phyloP scores from a whole-genome alignment of 2,888 invertebrate genomes.

The Teleiodes luculella region DNA sequence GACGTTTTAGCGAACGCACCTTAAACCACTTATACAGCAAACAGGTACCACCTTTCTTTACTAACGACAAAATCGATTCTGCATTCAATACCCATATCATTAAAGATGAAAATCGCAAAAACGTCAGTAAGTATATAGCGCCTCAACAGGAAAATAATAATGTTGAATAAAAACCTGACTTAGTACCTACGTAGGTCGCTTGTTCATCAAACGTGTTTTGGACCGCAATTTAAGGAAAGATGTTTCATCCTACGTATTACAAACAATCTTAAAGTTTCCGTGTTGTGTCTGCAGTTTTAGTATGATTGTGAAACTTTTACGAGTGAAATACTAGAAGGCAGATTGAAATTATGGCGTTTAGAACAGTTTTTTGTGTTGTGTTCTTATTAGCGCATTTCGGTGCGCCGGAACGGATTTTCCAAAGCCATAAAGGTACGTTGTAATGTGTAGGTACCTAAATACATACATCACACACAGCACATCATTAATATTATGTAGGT shows the following conservation, averaged over 20 bases:
- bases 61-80: no score
- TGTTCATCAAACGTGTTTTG: constrained; percentile 4
- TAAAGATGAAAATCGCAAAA: no score
- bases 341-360: neutral
- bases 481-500: neutral
- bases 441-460: no score
- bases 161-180: neutral
- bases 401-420: neutral
- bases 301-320: neutral
- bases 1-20: no score
- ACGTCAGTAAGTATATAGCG: no score
- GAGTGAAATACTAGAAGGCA: no score
- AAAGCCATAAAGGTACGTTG: neutral
- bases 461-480: no score
- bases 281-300: neutral
- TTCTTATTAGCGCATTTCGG: neutral
- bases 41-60: no score
- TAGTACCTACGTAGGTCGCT: constrained; percentile 2
- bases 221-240: constrained; percentile 1
- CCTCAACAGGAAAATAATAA: neutral
- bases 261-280: neutral
- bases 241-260: neutral
- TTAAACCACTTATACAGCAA: no score
- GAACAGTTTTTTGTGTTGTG: neutral
- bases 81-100: no score